Conservation (phyloP, 1,140 invertebrate genomes). For the Contarinia nasturtii region DNA sequence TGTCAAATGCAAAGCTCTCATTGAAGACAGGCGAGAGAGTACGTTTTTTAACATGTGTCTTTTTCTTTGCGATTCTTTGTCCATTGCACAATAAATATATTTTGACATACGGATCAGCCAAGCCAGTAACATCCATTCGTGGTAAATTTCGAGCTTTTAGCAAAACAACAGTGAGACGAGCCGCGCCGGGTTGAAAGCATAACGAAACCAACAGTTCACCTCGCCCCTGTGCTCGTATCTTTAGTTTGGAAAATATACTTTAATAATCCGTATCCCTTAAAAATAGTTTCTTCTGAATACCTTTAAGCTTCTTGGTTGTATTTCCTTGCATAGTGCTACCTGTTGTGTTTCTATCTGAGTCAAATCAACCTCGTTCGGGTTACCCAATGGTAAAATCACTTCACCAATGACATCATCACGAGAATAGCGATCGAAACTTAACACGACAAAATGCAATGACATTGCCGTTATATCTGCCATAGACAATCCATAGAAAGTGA, state of each 20-base stretch:
- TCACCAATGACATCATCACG: slow-evolving; percentile 95
- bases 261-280: too few species aligned
- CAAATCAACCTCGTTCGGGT: slow-evolving; percentile 49
- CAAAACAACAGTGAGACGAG: slow-evolving; percentile 73
- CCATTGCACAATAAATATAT: slow-evolving; percentile 92
- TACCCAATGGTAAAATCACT: slow-evolving; percentile 70
- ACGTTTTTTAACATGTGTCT: slow-evolving; percentile 96
- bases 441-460: slow-evolving; percentile 81
- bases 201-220: slow-evolving; percentile 81
- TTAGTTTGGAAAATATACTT: too few species aligned
- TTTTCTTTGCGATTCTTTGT: slow-evolving; percentile 96
- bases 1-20: slow-evolving; percentile 83
- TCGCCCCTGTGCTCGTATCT: slow-evolving; percentile 73
- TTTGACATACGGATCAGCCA: slow-evolving; percentile 91
- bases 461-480: slow-evolving; percentile 66
- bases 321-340: slow-evolving; percentile 57
- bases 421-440: slow-evolving; percentile 93
- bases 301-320: slow-evolving; percentile 70
- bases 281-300: slow-evolving; percentile 25
- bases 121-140: slow-evolving; percentile 86
- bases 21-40: slow-evolving; percentile 97
- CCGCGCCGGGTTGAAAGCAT: slow-evolving; percentile 84
- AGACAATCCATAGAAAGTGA: slow-evolving; percentile 86
- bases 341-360: slow-evolving; percentile 60
- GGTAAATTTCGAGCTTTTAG: slow-evolving; percentile 84